phyloP scores from a whole-genome alignment of 1,140 invertebrate genomes.

The Eumaeus atala region DNA sequence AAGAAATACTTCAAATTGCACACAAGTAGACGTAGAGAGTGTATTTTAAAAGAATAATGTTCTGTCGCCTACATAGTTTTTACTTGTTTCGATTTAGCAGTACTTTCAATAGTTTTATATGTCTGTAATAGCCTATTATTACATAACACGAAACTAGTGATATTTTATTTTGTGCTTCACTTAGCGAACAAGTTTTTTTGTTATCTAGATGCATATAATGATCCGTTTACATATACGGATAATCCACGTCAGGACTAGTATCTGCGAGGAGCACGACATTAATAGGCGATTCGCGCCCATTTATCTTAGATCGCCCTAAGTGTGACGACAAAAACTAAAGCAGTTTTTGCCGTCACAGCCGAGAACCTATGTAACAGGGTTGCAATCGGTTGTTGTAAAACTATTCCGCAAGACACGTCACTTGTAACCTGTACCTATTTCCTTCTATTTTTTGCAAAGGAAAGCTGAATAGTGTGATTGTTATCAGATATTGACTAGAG shows the following conservation, averaged over 20 bases:
- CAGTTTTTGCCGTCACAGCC: slow-evolving; percentile 46
- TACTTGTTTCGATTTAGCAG: too few relatives aligned
- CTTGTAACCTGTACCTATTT: too few relatives aligned
- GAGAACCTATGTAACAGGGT: slow-evolving; percentile 35
- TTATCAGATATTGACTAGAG: too few relatives aligned
- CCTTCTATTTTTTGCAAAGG: too few relatives aligned
- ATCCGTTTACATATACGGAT: slow-evolving; percentile 47
- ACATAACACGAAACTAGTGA: neutral
- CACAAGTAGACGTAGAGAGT: neutral
- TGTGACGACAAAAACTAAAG: neutral
- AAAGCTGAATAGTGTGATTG: too few relatives aligned
- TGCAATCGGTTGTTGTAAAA: neutral
- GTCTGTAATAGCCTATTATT: neutral
- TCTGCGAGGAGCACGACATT: slow-evolving; percentile 30
- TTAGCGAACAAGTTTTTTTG: slow-evolving; percentile 12
- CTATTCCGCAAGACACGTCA: neutral
- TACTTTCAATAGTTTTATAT: too few relatives aligned
- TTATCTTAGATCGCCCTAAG: slow-evolving; percentile 1
- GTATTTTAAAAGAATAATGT: neutral
- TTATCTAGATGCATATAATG: slow-evolving; percentile 40
- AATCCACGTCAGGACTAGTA: slow-evolving; percentile 34
- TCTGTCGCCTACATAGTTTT: too few relatives aligned
- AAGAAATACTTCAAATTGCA: slow-evolving; percentile 2
- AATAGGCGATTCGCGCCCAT: slow-evolving; percentile 38
- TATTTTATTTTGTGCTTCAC: slow-evolving; percentile 3